Percentiles rank a stretch among this genome's conserved stretches.
phyloP scores from a whole-genome alignment of 1,140 invertebrate species.

The Polypedilum vanderplanki region DNA sequence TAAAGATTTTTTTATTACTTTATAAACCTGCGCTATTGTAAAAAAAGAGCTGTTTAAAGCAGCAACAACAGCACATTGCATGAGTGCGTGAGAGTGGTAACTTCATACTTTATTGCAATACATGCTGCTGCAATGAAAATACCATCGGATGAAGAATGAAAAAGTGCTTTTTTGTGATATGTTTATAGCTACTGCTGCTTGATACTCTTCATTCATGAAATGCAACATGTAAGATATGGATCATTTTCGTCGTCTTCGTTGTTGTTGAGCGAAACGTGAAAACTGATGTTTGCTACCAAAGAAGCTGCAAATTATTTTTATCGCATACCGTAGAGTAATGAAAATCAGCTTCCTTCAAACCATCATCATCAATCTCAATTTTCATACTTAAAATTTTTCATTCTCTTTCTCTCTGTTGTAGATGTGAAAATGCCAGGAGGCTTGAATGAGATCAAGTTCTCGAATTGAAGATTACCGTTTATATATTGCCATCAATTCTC shows the following conservation, averaged over 20 bases:
- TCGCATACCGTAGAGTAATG: neutral
- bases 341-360: neutral
- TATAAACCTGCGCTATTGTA: constrained; percentile 3
- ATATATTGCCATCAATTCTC: constrained; percentile 13
- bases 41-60: neutral
- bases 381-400: constrained; percentile 1
- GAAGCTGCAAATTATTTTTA: constrained; percentile 25
- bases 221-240: constrained; percentile 22
- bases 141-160: neutral
- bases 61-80: neutral
- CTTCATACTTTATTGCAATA: constrained; percentile 1
- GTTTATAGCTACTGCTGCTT: neutral
- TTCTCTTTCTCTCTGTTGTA: neutral
- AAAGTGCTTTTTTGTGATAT: constrained; percentile 1
- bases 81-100: constrained; percentile 2
- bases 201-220: constrained; percentile 23
- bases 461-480: neutral
- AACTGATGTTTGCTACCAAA: constrained; percentile 20
- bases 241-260: neutral
- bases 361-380: constrained; percentile 18
- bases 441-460: neutral
- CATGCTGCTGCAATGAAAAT: neutral
- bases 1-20: constrained; percentile 4
- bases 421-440: neutral
- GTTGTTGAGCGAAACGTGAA: neutral